These are phyloP conservation scores for Eretmochelys imbricata DNA, from an alignment of 2,113 vertebrate genomes.

Conservation along the genomic window DNA sequence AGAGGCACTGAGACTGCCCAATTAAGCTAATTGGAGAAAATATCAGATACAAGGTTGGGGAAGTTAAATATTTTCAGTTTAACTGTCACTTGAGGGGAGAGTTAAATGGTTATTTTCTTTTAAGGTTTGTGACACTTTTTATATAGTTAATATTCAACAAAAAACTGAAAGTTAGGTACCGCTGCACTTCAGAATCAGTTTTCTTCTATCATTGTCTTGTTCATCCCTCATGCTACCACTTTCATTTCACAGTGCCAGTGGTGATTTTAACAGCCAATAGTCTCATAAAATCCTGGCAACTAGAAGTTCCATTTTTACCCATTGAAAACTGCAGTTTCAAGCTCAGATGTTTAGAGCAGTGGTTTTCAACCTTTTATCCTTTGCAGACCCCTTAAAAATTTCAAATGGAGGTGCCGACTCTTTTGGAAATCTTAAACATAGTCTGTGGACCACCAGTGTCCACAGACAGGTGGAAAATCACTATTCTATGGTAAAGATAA, in stretches of 20 bases:
- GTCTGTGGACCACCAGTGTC: too few relatives aligned
- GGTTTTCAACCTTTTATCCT: background rate
- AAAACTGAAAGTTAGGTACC: background rate
- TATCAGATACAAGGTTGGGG: rapidly evolving
- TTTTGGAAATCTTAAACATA: background rate
- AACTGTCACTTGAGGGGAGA: background rate
- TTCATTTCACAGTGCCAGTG: background rate
- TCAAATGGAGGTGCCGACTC: background rate
- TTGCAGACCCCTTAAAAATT: background rate
- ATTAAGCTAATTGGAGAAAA: background rate
- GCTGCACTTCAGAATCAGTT: background rate
- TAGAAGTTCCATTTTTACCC: background rate
- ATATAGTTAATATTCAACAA: background rate
- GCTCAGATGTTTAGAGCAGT: background rate
- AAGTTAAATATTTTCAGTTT: background rate
- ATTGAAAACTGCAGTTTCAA: background rate
- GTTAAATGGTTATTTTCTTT: background rate
- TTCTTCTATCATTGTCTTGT: background rate
- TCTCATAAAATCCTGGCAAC: background rate
- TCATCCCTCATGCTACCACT: background rate
- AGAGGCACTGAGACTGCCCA: background rate
- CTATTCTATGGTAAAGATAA: too few relatives aligned
- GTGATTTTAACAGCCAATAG: background rate
- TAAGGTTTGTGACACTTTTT: background rate
- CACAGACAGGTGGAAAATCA: too few relatives aligned